phyloP scores from a whole-genome alignment of 2,113 vertebrate species.

The Deroptyus accipitrinus region DNA sequence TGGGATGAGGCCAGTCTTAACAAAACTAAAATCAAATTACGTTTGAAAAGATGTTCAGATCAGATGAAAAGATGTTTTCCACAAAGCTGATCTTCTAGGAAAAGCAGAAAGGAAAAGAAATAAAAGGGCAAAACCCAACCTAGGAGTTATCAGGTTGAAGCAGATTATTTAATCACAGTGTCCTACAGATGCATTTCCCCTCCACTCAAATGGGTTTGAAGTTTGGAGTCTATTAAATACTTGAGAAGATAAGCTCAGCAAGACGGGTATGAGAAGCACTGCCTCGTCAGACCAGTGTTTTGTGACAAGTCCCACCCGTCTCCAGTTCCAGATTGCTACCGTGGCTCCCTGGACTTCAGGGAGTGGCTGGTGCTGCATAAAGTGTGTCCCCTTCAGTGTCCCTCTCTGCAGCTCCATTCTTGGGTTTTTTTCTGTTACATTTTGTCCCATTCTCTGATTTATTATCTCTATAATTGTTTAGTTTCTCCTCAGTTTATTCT shows the following conservation, averaged over 20 bases:
- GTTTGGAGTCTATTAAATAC: not conserved
- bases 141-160: conserved; percentile 9
- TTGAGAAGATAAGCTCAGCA: not conserved
- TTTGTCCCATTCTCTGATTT: not conserved
- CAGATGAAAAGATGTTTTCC: not conserved
- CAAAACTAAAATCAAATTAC: not conserved
- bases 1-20: not conserved
- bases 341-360: not conserved
- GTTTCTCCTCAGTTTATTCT: not conserved
- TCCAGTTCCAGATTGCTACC: not conserved
- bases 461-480: not conserved
- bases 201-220: not conserved
- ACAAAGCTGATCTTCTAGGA: not conserved
- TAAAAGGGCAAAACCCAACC: not conserved
- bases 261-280: not conserved
- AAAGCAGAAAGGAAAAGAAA: not conserved
- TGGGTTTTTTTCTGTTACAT: fast-evolving
- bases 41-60: not conserved
- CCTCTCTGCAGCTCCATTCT: not conserved
- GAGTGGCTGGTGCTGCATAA: not conserved
- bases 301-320: not conserved
- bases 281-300: not conserved
- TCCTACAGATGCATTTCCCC: not conserved
- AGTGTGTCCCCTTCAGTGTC: not conserved
- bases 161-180: not conserved